Evolutionary conservation across 2,113 vertebrate genomes (phyloP).

Genomic region (human): GRCh38 chr7:71480001-71480500

Average conservation of each 20-base stretch:
- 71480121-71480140: background rate
- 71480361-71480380: background rate
- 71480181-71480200: no score
- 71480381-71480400: background rate
- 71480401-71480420: background rate
- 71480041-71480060: background rate
- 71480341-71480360: no score
- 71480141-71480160: no score
- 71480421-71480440: background rate
- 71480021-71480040: background rate
- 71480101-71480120: no score
- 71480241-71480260: no score
- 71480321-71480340: no score
- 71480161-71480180: no score
- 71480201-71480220: no score
- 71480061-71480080: background rate
- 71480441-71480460: background rate
- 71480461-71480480: background rate
- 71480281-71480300: no score
- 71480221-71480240: no score
- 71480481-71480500: background rate
- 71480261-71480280: no score
- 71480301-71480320: no score
- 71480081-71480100: background rate
- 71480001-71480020: background rate